These are phyloP conservation scores for Cryptocephalus primarius DNA, from an alignment of 2,888 invertebrate genomes.

Conservation along the genomic window DNA sequence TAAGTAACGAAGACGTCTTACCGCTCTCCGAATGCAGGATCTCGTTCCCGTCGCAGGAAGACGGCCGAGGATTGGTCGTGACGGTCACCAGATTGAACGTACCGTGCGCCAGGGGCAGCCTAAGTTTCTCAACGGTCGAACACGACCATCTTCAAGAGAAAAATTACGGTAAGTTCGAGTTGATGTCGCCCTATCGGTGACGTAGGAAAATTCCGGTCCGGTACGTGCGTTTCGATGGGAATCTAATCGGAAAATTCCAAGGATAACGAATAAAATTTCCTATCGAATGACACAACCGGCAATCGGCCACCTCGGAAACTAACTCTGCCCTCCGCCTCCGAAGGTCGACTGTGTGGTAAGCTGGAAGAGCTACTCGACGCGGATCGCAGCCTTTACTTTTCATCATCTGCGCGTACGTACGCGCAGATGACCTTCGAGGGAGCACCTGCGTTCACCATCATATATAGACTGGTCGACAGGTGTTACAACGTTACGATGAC, in stretches of 20 bases:
- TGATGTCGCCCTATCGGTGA: too few species aligned
- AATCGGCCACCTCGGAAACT: too few species aligned
- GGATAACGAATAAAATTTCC: too few species aligned
- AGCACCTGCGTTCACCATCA: constrained; percentile 54
- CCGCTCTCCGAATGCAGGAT: constrained; percentile 24
- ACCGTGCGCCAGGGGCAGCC: constrained; percentile 45
- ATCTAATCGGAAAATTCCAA: too few species aligned
- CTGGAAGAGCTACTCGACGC: constrained; percentile 52
- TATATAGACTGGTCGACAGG: constrained; percentile 57
- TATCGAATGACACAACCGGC: too few species aligned
- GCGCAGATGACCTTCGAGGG: constrained; percentile 49
- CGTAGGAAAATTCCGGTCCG: too few species aligned
- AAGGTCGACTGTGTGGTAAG: constrained; percentile 41
- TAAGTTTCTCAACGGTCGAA: too few species aligned
- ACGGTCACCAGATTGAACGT: constrained; percentile 59
- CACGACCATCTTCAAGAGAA: too few species aligned
- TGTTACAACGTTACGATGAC: constrained; percentile 60
- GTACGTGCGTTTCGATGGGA: too few species aligned
- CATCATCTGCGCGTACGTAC: constrained; percentile 18
- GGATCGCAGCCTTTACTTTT: constrained; percentile 51
- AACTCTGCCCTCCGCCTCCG: too few species aligned
- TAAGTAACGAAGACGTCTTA: constrained; percentile 46
- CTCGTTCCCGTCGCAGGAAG: constrained; percentile 39
- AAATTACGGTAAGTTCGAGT: too few species aligned
- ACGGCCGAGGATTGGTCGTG: constrained; percentile 47